Base-by-base conservation (phyloP, 2,797 vertebrate genomes). In the Lemur catta region DNA sequence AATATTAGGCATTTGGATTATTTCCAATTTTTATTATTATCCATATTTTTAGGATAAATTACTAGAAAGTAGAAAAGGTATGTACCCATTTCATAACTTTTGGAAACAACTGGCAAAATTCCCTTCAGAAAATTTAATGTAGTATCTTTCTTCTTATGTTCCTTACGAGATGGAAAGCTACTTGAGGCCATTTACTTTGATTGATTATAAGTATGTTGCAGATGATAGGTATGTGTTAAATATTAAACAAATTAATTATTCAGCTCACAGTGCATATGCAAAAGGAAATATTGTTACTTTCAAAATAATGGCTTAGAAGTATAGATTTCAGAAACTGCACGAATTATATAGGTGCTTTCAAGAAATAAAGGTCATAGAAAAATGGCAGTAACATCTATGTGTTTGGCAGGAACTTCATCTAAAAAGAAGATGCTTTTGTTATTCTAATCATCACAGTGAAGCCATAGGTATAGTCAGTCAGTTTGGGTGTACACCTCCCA, bases 331-430 rank as follows among this genome's bases (percentile, higher is more conserved):
- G 76, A 93, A 90, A 75, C 26, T 46, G 20, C 22, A 33, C 65
- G 69, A 85, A 46, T 35, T 80, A 8, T 71, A 38, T 9, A 61
- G n/a, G 43, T 33, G 6, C 50, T 84, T 89, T 92, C 61, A 93
- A 93, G 93, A 97, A 85, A 94, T 67, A 74, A 55, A 7, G 4
- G 30, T 88, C 80, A 72, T 48, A 92, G 92, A 67, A 71, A 94
- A 91, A 86, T 59, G 84, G 76, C 15, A 59, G 28, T 55, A 79
- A 74, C 33, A 81, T n/a, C 20, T 7, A 22, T 57, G 2, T 67
- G 30, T 10, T 72, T 76, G 35, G 50, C 65, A n/a, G 30, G 41
- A 67, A 63, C 26, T 38, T 89, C 84, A 46, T 13, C 48, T 48
- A 2, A 20, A 82, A 84, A 76, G 74, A 71, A 89, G 24, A 26